Conservation (phyloP, 2,888 invertebrate species). For the Yponomeuta plumbellus region DNA sequence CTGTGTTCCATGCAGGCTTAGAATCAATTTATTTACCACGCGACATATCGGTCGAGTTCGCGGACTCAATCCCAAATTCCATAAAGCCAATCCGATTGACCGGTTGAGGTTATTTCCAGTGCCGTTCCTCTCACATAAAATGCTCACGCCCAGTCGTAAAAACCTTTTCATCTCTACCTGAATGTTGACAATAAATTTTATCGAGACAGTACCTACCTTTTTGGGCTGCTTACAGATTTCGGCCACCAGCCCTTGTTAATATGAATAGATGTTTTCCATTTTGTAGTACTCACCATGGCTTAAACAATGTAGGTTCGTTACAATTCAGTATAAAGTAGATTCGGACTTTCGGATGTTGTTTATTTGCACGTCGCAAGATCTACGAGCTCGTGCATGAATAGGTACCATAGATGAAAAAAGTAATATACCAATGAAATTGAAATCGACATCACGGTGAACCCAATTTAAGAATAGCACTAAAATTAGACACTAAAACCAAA, state of each 20-base stretch:
- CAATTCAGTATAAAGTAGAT: too few relatives aligned
- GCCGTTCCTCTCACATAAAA: background rate
- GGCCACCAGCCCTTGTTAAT: background rate
- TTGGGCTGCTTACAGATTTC: background rate
- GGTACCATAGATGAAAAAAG: too few relatives aligned
- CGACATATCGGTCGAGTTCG: background rate
- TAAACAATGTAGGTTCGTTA: too few relatives aligned
- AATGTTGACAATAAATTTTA: background rate
- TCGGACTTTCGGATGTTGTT: too few relatives aligned
- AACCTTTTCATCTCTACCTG: background rate
- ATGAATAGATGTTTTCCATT: too few relatives aligned
- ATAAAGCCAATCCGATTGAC: background rate
- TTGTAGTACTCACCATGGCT: too few relatives aligned
- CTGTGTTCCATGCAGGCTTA: background rate
- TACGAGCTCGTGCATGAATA: too few relatives aligned
- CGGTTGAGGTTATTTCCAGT: background rate
- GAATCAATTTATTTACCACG: background rate
- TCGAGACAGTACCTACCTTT: background rate
- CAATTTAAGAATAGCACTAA: too few relatives aligned
- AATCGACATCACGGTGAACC: too few relatives aligned
- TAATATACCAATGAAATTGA: too few relatives aligned
- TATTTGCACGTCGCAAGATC: too few relatives aligned
- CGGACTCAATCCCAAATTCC: background rate
- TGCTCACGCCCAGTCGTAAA: background rate
- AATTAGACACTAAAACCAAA: too few relatives aligned